Evolutionary conservation across 2,888 invertebrate genomes (phyloP).

Genomic region (Pharmacophagus antenor): DNA sequence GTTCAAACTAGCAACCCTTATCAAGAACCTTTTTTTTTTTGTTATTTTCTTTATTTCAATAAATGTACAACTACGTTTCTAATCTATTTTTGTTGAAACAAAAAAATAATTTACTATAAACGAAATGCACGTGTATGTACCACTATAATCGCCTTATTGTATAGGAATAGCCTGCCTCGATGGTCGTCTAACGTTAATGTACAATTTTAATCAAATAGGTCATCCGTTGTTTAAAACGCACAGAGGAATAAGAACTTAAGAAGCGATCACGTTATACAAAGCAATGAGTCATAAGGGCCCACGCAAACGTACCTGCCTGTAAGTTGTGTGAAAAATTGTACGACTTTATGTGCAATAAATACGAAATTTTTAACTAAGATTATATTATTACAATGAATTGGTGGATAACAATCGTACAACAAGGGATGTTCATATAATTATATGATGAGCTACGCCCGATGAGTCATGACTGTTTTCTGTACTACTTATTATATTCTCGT

Average conservation of each 20-base stretch:
- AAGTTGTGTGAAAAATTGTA: slow-evolving; percentile 14
- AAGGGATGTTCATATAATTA: no score
- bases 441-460: no score
- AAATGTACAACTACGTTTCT: no score
- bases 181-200: slow-evolving; percentile 19
- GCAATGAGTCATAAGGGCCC: slow-evolving; percentile 22
- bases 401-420: no score
- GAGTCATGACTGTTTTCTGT: neutral
- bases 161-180: slow-evolving; percentile 16
- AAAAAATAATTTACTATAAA: neutral
- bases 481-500: neutral
- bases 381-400: no score
- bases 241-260: slow-evolving; percentile 7
- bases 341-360: slow-evolving; percentile 23
- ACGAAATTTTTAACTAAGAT: neutral
- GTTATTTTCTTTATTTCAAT: no score
- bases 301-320: slow-evolving; percentile 11
- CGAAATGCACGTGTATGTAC: neutral
- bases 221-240: slow-evolving; percentile 20
- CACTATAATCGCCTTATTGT: slow-evolving; percentile 11
- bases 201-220: slow-evolving; percentile 28
- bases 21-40: no score
- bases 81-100: slow-evolving; percentile 1
- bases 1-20: no score
- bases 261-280: slow-evolving; percentile 11